Evolutionary conservation across 1,140 invertebrate genomes (phyloP), one percentile per base, ranked within the genome.

Genomic region (Rhynchophorus ferrugineus): DNA sequence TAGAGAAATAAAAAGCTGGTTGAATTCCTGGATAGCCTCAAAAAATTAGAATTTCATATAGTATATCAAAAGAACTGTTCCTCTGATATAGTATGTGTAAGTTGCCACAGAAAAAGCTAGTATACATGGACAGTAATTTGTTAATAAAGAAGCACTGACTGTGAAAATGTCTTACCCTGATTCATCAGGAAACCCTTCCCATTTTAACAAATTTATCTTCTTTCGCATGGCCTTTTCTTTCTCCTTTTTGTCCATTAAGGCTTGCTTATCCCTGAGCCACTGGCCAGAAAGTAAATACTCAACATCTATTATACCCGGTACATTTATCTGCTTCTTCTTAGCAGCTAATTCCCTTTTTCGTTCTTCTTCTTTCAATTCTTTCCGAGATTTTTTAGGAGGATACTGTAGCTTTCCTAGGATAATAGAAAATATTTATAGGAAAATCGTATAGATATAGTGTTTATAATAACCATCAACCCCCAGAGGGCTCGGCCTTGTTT

Each of bases 201-300:
- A 47, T 42, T 60, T 52, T 22, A 55, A 18, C 8, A 54, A 14
- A 0, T 58, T 39, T 16, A 57, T 11, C 34, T 62, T 64, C 16
- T 44, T 48, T 11, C 49, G 46, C 57, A 61, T 60, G 39, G 14
- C 42, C 69, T 49, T 73, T 64, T 70, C 69, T 48, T 62, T 69
- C 49, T 63, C 63, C 48, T 69, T 75, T 3, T 70, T 69, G 17
- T 70, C 66, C 39, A 65, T 70, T 47, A 69, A 68, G 18, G 70
- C 71, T 21, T 72, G 66, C 44, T 74, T 75, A 35, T 64, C 67
- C 57, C 65, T 69, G 11, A 72, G 69, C 50, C 77, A 78, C 21
- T 73, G 72, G 18, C 78, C 78, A 14, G 71, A 74, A 11, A 78
- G 67, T 35, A 80, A 62, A 60, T 79, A 76, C 63, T 74, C 71